phyloP scores from a whole-genome alignment of 2,888 invertebrate genomes.

The Watsonalla cultraria region DNA sequence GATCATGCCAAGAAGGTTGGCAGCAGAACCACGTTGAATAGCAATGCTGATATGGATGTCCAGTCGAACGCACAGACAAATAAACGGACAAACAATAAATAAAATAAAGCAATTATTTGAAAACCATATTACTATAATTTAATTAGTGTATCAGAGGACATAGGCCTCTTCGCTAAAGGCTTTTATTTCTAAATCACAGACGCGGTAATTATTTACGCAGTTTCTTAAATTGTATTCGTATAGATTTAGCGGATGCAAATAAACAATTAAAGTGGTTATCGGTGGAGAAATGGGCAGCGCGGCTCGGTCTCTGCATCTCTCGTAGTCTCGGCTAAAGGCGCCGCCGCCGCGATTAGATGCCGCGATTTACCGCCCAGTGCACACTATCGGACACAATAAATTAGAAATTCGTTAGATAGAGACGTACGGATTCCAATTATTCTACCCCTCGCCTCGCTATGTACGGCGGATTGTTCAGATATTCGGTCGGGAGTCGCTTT shows the following conservation, averaged over 20 bases:
- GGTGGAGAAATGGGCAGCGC: constrained; percentile 33
- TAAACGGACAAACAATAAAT: too few species aligned
- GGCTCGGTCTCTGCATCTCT: constrained; percentile 56
- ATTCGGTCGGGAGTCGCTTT: not conserved
- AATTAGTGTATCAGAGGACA: too few species aligned
- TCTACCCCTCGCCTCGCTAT: constrained; percentile 27
- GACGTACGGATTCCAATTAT: constrained; percentile 72
- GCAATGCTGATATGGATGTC: too few species aligned
- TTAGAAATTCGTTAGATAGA: constrained; percentile 78
- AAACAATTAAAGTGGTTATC: constrained; percentile 24
- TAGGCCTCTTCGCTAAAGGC: too few species aligned
- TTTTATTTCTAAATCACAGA: too few species aligned
- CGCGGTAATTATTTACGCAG: too few species aligned
- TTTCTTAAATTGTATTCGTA: not conserved
- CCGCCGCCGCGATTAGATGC: constrained; percentile 68
- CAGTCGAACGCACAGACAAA: too few species aligned
- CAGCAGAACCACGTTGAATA: too few species aligned
- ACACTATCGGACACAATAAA: constrained; percentile 69
- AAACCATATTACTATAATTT: too few species aligned
- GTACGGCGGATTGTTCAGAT: constrained; percentile 8
- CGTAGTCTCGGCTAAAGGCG: constrained; percentile 49
- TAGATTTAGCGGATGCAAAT: constrained; percentile 14
- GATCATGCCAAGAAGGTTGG: too few species aligned
- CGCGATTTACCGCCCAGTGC: constrained; percentile 65
- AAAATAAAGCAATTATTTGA: too few species aligned